Percentiles rank a stretch among this genome's conserved stretches.
These are phyloP conservation scores for Forbesichthys papilliferus DNA, from an alignment of 2,113 vertebrate genomes.

Conservation along the genomic window DNA sequence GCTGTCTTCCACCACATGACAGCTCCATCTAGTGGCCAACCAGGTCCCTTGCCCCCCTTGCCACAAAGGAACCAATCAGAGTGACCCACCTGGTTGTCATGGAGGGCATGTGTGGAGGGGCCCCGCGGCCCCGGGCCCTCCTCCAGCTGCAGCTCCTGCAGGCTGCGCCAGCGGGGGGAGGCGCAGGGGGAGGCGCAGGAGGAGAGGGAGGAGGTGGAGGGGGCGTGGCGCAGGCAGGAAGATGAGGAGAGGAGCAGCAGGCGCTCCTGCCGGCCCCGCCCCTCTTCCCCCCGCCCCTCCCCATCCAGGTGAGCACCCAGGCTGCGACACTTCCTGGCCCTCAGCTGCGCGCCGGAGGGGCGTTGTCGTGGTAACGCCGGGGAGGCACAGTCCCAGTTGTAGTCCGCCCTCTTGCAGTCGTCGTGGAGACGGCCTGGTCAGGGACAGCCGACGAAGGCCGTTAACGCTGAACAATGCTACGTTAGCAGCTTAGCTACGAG, in stretches of 20 bases:
- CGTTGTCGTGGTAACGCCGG: background rate
- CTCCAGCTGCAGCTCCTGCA: background rate
- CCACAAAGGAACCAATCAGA: background rate
- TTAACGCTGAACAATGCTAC: too few relatives aligned
- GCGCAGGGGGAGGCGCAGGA: conserved; percentile 39
- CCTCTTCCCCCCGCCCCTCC: conserved; percentile 9
- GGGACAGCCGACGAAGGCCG: too few relatives aligned
- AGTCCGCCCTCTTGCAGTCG: conserved; percentile 13
- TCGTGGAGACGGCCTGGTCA: conserved; percentile 36
- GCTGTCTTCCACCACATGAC: too few relatives aligned
- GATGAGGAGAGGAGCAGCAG: conserved; percentile 70
- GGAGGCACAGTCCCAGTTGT: conserved; percentile 15
- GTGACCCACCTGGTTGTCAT: conserved; percentile 5
- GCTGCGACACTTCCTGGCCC: conserved; percentile 73
- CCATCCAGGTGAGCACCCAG: conserved; percentile 72
- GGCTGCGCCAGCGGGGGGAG: conserved; percentile 40
- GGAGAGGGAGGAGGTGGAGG: conserved; percentile 66
- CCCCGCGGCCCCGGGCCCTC: conserved; percentile 12
- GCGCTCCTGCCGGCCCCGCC: conserved; percentile 53
- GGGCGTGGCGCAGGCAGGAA: conserved; percentile 65
- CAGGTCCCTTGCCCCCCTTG: background rate
- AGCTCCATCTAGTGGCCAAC: background rate
- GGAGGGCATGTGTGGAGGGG: background rate
- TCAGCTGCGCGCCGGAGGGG: background rate
- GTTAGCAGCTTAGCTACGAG: too few relatives aligned